phyloP scores from a whole-genome alignment of 64 coral and sea anemone species.

The Stichodactyla helianthus region DNA sequence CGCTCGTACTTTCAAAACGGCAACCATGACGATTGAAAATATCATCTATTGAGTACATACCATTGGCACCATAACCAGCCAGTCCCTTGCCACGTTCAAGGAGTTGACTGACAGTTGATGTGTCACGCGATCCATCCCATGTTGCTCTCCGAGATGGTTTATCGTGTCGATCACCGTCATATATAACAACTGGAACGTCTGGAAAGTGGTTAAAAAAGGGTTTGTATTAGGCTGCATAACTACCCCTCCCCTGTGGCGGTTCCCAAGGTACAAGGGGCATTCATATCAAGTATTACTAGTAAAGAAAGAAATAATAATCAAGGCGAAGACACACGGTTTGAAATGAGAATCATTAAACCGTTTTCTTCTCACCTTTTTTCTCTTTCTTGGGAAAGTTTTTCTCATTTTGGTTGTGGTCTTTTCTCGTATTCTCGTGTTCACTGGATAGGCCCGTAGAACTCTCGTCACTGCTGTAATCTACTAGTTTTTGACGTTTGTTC shows the following conservation, averaged over 20 bases:
- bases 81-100: conserved; percentile 61
- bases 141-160: conserved; percentile 33
- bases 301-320: too few species aligned
- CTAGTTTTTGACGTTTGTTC: background rate
- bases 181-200: conserved; percentile 26
- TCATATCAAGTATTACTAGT: too few species aligned
- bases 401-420: background rate
- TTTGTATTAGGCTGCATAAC: too few species aligned
- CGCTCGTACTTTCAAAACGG: too few species aligned
- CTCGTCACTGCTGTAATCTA: conserved; percentile 22
- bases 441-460: background rate
- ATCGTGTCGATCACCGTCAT: conserved; percentile 24
- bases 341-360: too few species aligned
- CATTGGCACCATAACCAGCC: conserved; percentile 71
- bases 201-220: background rate
- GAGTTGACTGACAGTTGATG: conserved; percentile 43
- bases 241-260: too few species aligned
- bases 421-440: background rate
- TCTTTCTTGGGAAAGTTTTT: background rate
- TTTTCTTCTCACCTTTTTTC: background rate
- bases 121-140: conserved; percentile 88
- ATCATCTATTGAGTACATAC: background rate
- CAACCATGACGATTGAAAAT: background rate
- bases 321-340: too few species aligned
- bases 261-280: too few species aligned